Percentiles rank a stretch among this genome's conserved stretches.
Conservation (phyloP, 2,797 vertebrate species). For the Cossypha dichroa region DNA sequence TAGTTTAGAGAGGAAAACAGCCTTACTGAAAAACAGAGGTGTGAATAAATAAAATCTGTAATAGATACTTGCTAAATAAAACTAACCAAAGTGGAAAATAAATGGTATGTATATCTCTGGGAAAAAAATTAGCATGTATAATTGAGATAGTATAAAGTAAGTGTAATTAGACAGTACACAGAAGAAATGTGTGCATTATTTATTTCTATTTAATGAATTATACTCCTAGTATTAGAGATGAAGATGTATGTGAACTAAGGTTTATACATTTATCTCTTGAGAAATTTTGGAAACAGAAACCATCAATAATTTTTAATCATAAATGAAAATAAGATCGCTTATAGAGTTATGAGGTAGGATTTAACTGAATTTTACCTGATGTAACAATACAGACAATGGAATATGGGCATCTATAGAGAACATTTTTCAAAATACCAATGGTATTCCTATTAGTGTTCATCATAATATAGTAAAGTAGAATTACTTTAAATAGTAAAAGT, state of each 20-base stretch:
- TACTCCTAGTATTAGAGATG: not conserved
- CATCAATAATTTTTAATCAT: not conserved
- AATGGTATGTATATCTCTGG: not conserved
- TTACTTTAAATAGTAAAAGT: not conserved
- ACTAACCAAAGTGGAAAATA: not conserved
- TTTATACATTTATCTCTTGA: not conserved
- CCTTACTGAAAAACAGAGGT: not conserved
- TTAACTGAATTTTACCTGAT: not conserved
- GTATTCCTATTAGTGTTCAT: not conserved
- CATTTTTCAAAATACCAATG: not conserved
- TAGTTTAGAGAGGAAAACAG: not conserved
- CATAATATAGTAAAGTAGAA: not conserved
- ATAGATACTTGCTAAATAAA: not conserved
- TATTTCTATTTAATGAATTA: not conserved
- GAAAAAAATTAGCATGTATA: not conserved
- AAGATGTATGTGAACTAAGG: not conserved
- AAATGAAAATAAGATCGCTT: not conserved
- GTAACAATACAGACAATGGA: not conserved
- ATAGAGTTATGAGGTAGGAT: not conserved
- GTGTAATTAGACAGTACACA: not conserved
- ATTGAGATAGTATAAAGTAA: not conserved
- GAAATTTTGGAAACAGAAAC: not conserved
- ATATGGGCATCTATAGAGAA: not conserved
- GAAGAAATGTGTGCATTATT: not conserved
- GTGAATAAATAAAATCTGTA: not conserved